A percentile compares a stretch with the other conserved stretches of the same genome.
Conservation (phyloP, 2,113 vertebrate species). For the Boleophthalmus pectinirostris region DNA sequence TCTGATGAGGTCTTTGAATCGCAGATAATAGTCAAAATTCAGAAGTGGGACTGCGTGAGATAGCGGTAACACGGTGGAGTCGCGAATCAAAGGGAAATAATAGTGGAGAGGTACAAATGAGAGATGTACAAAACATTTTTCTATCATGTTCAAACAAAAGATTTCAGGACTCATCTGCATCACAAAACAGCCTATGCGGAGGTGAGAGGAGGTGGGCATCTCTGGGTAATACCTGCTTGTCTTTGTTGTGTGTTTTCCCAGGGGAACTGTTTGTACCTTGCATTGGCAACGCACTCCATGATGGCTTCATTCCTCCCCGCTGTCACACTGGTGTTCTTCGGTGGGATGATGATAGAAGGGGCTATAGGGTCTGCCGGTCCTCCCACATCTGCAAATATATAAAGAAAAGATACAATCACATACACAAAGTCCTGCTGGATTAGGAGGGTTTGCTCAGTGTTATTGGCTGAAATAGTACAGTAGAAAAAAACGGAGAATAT, state of each 20-base stretch:
- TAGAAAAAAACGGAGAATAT: not conserved
- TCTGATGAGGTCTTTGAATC: slow-evolving; percentile 71
- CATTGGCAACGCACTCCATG: slow-evolving; percentile 96
- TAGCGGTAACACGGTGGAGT: slow-evolving; percentile 47
- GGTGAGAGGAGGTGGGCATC: slow-evolving; percentile 23
- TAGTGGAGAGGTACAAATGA: slow-evolving; percentile 41
- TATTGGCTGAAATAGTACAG: not conserved
- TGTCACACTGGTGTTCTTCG: slow-evolving; percentile 95
- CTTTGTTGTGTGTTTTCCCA: slow-evolving; percentile 5
- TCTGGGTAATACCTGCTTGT: slow-evolving; percentile 21
- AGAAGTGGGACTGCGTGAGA: slow-evolving; percentile 41
- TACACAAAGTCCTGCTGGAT: not conserved
- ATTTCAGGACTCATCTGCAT: slow-evolving; percentile 49
- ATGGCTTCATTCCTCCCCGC: slow-evolving; percentile 90
- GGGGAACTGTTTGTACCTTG: slow-evolving; percentile 75
- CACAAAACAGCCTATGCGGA: slow-evolving; percentile 38
- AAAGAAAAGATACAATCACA: not conserved
- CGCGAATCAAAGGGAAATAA: slow-evolving; percentile 62
- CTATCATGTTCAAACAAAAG: slow-evolving; percentile 57
- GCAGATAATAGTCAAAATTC: slow-evolving; percentile 65
- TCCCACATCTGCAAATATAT: slow-evolving; percentile 81
- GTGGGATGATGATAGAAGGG: slow-evolving; percentile 90
- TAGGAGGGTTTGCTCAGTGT: not conserved
- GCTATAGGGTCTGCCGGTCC: slow-evolving; percentile 95
- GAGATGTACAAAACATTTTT: slow-evolving; percentile 43